phyloP scores from a whole-genome alignment of 2,888 invertebrate genomes.

The Tenthredo distinguenda region DNA sequence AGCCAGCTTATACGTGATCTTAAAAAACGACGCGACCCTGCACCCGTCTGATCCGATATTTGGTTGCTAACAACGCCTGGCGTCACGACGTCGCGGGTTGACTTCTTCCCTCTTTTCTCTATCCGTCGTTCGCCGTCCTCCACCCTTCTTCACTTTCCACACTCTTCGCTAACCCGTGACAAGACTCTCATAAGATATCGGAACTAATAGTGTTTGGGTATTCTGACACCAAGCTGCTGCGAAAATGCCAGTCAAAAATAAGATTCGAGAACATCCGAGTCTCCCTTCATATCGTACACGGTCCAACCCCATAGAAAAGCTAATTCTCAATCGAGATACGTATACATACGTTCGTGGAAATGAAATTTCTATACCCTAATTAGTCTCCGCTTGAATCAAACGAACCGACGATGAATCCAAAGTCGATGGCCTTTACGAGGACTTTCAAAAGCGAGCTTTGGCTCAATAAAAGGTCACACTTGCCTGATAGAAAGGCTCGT shows the following conservation, averaged over 20 bases:
- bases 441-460: background rate
- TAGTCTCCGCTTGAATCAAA: background rate
- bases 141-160: background rate
- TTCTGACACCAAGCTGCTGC: slow-evolving; percentile 18
- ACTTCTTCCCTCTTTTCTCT: background rate
- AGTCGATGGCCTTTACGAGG: background rate
- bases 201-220: slow-evolving; percentile 32
- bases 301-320: background rate
- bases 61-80: slow-evolving; percentile 21
- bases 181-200: slow-evolving; percentile 28
- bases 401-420: background rate
- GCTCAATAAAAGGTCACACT: background rate
- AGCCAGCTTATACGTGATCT: background rate
- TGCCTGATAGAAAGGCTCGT: background rate
- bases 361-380: background rate
- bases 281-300: background rate
- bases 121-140: background rate
- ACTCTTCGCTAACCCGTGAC: slow-evolving; percentile 34
- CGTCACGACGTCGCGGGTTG: slow-evolving; percentile 30
- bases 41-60: slow-evolving; percentile 25
- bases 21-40: slow-evolving; percentile 17
- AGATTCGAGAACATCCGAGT: background rate
- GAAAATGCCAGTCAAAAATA: background rate
- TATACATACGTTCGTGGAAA: background rate
- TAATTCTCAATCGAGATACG: background rate